Evolutionary conservation across 2,888 invertebrate species (phyloP).

Genomic region (Campaea margaritaria): DNA sequence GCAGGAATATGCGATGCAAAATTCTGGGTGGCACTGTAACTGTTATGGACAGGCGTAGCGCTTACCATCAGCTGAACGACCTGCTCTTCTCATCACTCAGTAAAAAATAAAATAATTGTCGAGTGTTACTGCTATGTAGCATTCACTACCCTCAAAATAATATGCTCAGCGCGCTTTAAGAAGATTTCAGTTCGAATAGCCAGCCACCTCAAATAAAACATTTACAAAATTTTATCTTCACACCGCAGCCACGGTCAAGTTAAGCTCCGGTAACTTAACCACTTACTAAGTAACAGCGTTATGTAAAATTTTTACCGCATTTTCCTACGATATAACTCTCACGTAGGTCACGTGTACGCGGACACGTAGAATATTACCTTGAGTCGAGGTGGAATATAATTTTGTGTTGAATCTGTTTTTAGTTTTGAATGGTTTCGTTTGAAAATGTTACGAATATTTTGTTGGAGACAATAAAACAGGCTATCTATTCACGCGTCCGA

Average conservation of each 20-base stretch:
- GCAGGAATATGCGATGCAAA: too few relatives aligned
- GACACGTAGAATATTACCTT: conserved; percentile 36
- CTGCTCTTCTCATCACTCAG: too few relatives aligned
- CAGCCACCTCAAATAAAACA: neutral
- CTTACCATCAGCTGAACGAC: too few relatives aligned
- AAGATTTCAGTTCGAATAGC: too few relatives aligned
- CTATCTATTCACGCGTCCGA: too few relatives aligned
- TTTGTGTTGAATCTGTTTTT: conserved; percentile 31
- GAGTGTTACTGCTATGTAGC: too few relatives aligned
- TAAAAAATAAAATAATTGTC: too few relatives aligned
- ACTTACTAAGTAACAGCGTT: conserved; percentile 34
- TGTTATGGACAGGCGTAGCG: too few relatives aligned
- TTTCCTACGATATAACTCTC: conserved; percentile 33
- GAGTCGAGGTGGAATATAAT: conserved; percentile 24
- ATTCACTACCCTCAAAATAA: too few relatives aligned
- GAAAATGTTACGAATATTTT: neutral
- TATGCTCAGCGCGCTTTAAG: too few relatives aligned
- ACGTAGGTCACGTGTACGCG: conserved; percentile 34
- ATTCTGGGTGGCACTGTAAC: too few relatives aligned
- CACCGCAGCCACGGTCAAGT: conserved; percentile 11
- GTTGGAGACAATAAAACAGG: too few relatives aligned
- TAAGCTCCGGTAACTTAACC: conserved; percentile 28
- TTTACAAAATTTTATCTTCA: conserved; percentile 5
- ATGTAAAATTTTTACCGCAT: conserved; percentile 40
- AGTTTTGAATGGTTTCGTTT: conserved; percentile 13